A percentile compares a stretch with the other conserved stretches of the same genome.
phyloP scores from a whole-genome alignment of 2,888 invertebrate species.

The Dicyrtomina minuta region DNA sequence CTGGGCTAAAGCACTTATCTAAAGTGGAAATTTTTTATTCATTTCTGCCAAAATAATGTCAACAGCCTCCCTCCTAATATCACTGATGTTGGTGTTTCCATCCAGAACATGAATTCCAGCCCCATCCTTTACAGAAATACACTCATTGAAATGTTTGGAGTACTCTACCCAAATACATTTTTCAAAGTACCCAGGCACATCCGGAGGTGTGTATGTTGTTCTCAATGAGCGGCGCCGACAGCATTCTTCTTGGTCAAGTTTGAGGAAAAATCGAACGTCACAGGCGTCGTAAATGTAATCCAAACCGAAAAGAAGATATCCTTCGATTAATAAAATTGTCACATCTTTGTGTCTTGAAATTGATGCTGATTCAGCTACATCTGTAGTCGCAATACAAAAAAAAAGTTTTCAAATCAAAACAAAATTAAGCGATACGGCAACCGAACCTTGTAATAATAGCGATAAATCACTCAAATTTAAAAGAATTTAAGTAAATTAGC shows the following conservation, averaged over 20 bases:
- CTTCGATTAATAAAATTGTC: conserved; percentile 49
- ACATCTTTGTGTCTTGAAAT: conserved; percentile 40
- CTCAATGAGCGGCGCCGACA: conserved; percentile 34
- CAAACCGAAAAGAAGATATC: conserved; percentile 45
- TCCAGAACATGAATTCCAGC: conserved; percentile 41
- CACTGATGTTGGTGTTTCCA: conserved; percentile 35
- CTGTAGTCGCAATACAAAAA: no score
- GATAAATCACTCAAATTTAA: no score
- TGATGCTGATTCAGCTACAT: conserved; percentile 18
- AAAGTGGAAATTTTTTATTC: conserved; percentile 37
- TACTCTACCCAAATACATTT: conserved; percentile 50
- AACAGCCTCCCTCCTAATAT: conserved; percentile 38
- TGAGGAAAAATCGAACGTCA: conserved; percentile 47
- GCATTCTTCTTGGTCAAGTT: conserved; percentile 44
- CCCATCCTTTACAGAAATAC: conserved; percentile 32
- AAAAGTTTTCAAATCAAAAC: no score
- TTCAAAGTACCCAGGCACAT: conserved; percentile 48
- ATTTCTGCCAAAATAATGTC: conserved; percentile 37
- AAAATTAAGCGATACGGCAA: no score
- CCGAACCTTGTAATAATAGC: no score
- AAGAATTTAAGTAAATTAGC: neutral
- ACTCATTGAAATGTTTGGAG: conserved; percentile 39
- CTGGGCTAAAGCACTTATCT: no score
- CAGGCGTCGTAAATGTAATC: conserved; percentile 40
- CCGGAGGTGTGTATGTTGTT: conserved; percentile 44